These are phyloP conservation scores for Alauda arvensis DNA, from an alignment of 2,797 vertebrate genomes.

Conservation along the genomic window DNA sequence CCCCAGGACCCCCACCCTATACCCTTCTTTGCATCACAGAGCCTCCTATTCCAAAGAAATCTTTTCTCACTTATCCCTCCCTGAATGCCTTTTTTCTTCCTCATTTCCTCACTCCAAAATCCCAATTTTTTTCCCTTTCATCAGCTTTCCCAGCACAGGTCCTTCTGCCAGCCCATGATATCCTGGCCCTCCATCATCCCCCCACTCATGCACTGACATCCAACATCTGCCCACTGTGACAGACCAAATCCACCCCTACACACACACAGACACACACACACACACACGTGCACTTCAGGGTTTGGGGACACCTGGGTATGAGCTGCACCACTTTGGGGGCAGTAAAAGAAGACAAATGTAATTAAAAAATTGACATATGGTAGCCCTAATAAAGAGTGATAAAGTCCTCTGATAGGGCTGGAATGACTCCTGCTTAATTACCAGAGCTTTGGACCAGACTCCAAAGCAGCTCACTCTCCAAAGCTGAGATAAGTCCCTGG, in stretches of 20 bases:
- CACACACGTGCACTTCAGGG: fast-evolving
- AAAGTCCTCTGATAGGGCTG: constrained; percentile 44
- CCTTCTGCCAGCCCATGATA: neutral
- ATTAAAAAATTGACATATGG: constrained; percentile 7
- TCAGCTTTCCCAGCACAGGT: neutral
- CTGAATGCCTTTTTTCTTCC: neutral
- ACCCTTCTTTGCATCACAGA: neutral
- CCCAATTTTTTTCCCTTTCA: neutral
- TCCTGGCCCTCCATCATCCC: neutral
- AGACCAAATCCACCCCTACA: neutral
- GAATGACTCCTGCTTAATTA: constrained; percentile 48
- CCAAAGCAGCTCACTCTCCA: constrained; percentile 36
- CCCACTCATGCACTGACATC: neutral
- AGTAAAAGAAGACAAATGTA: neutral
- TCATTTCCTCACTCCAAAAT: neutral
- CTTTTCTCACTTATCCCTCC: neutral
- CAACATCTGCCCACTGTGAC: neutral
- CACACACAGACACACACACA: fast-evolving
- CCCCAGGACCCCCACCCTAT: neutral
- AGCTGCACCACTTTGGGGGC: neutral
- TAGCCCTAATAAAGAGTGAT: constrained; percentile 51
- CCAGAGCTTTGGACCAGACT: constrained; percentile 14
- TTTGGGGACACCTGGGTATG: neutral
- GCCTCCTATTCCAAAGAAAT: neutral
- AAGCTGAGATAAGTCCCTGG: constrained; percentile 48